Evolutionary conservation across 1,140 invertebrate genomes (phyloP).

Genomic region (Muscidifurax raptorellus): DNA sequence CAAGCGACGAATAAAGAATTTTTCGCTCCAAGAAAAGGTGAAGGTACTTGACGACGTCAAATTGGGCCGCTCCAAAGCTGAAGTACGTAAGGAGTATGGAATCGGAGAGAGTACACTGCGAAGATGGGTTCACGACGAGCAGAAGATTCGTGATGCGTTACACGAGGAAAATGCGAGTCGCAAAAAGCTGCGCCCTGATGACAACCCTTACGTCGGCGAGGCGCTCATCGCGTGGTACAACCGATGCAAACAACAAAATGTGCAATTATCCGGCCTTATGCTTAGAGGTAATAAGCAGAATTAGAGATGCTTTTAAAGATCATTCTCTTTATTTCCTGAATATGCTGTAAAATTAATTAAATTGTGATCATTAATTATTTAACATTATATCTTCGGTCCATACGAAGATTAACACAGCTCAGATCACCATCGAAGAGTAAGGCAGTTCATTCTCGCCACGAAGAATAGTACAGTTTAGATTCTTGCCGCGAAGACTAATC

Average conservation of each 20-base stretch:
- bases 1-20: conserved; percentile 39
- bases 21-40: conserved; percentile 41
- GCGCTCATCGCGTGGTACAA: conserved; percentile 52
- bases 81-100: conserved; percentile 40
- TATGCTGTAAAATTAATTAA: no score
- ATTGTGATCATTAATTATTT: no score
- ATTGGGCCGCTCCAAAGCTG: conserved; percentile 24
- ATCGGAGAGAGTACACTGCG: conserved; percentile 44
- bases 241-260: conserved; percentile 39
- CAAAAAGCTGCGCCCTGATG: conserved; percentile 25
- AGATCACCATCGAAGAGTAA: no score
- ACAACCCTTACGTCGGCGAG: conserved; percentile 50
- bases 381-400: no score
- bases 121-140: conserved; percentile 41
- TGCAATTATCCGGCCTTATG: conserved; percentile 44
- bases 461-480: no score
- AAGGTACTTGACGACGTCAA: conserved; percentile 34
- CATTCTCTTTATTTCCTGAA: no score
- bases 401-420: no score
- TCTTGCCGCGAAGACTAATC: no score
- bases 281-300: conserved; percentile 31
- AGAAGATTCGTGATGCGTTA: conserved; percentile 38
- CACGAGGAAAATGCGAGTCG: conserved; percentile 33
- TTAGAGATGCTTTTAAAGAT: background rate
- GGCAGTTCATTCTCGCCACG: no score